Conservation (phyloP, 2,797 vertebrate species). For the Sebastes goodei region DNA sequence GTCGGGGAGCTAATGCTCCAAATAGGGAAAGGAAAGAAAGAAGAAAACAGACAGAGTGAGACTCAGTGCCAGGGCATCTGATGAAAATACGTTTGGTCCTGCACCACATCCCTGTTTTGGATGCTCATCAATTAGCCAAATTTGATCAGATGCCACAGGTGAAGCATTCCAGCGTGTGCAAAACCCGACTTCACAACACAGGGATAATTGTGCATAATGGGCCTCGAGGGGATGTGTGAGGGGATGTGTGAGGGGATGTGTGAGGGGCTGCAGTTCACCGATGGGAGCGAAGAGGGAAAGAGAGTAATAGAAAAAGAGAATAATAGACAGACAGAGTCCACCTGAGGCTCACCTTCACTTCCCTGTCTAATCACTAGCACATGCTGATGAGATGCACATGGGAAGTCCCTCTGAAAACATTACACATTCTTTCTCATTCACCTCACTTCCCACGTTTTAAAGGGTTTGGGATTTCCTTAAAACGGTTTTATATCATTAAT, state of each 20-base stretch:
- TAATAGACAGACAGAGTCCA: constrained; percentile 48
- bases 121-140: constrained; percentile 53
- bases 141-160: constrained; percentile 56
- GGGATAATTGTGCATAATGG: constrained; percentile 46
- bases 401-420: constrained; percentile 35
- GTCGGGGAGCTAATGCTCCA: constrained; percentile 26
- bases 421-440: constrained; percentile 46
- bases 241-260: constrained; percentile 13
- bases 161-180: constrained; percentile 38
- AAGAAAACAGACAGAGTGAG: constrained; percentile 12
- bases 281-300: constrained; percentile 4
- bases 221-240: constrained; percentile 15
- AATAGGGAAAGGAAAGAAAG: constrained; percentile 20
- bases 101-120: constrained; percentile 39
- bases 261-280: constrained; percentile 15
- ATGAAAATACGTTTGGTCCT: constrained; percentile 65
- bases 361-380: constrained; percentile 71
- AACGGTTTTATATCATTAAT: constrained; percentile 26
- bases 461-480: constrained; percentile 27
- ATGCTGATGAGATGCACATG: constrained; percentile 64
- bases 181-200: neutral
- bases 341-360: constrained; percentile 73
- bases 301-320: constrained; percentile 28
- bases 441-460: constrained; percentile 32
- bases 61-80: constrained; percentile 54